A percentile compares a stretch with the other conserved stretches of the same genome.
Conservation (phyloP, 2,113 vertebrate genomes). For the Lethenteron camtschaticum region DNA sequence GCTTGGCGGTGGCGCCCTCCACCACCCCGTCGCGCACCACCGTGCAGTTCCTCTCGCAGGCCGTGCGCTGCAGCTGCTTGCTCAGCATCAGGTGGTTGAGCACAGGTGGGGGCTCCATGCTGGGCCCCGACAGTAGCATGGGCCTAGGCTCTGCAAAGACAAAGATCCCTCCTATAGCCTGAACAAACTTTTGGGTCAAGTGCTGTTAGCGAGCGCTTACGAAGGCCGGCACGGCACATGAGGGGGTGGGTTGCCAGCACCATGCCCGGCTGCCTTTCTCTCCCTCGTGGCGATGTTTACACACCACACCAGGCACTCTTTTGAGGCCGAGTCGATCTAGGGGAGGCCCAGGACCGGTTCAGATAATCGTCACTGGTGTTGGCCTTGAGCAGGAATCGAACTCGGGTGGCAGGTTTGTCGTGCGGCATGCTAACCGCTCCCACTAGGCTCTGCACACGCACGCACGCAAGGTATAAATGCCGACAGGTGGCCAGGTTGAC, state of each 20-base stretch:
- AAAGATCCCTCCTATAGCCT: no score
- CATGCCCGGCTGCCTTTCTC: neutral
- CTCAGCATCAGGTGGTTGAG: slow-evolving; percentile 91
- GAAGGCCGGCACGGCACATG: slow-evolving; percentile 6
- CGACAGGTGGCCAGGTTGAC: neutral
- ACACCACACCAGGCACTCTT: no score
- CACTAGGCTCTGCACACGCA: neutral
- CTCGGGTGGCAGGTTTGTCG: neutral
- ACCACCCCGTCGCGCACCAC: slow-evolving; percentile 25
- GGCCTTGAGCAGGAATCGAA: neutral
- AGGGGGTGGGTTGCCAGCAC: neutral
- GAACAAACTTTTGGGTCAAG: no score
- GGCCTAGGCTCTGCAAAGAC: slow-evolving; percentile 38
- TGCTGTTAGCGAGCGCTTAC: slow-evolving; percentile 40
- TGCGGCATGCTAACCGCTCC: neutral
- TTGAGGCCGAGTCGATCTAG: no score
- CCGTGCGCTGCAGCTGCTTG: slow-evolving; percentile 36
- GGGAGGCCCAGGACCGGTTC: no score
- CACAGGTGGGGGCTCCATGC: slow-evolving; percentile 45
- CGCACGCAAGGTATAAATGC: neutral
- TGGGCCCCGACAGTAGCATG: slow-evolving; percentile 60
- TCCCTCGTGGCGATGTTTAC: neutral
- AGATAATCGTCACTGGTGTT: no score
- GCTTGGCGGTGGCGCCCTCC: slow-evolving; percentile 25
- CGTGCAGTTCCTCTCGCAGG: slow-evolving; percentile 28